Evolutionary conservation across 2,113 vertebrate genomes (phyloP).

Genomic region (Rhinoderma darwinii): DNA sequence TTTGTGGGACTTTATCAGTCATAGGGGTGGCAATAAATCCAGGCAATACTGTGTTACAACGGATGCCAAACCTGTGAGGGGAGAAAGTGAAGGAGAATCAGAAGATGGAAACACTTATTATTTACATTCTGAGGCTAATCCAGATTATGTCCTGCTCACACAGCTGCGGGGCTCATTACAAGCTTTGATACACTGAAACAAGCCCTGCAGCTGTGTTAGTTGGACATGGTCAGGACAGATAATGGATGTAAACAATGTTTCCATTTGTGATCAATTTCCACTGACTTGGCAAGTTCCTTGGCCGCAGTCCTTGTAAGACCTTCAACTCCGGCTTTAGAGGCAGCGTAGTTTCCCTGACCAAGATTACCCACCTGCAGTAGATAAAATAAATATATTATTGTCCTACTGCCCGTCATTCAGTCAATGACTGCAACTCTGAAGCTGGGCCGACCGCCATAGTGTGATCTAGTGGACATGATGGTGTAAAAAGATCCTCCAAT

Average conservation of each 20-base stretch:
- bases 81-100: background rate
- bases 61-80: conserved; percentile 77
- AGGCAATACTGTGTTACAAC: conserved; percentile 85
- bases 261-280: background rate
- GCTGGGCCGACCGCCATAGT: too few species aligned
- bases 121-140: too few species aligned
- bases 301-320: conserved; percentile 81
- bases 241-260: background rate
- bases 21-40: conserved; percentile 85
- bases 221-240: background rate
- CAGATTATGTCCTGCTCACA: background rate
- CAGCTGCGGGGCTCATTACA: background rate
- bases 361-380: conserved; percentile 83
- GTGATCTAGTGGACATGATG: too few species aligned
- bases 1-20: conserved; percentile 84
- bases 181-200: background rate
- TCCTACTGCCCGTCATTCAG: too few species aligned
- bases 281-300: conserved; percentile 82
- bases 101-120: too few species aligned
- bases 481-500: too few species aligned
- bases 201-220: background rate
- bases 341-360: conserved; percentile 82
- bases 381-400: background rate
- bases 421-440: too few species aligned
- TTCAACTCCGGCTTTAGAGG: conserved; percentile 87